Base-by-base conservation (phyloP, 2,888 invertebrate genomes). In the Orthonevra nobilis region DNA sequence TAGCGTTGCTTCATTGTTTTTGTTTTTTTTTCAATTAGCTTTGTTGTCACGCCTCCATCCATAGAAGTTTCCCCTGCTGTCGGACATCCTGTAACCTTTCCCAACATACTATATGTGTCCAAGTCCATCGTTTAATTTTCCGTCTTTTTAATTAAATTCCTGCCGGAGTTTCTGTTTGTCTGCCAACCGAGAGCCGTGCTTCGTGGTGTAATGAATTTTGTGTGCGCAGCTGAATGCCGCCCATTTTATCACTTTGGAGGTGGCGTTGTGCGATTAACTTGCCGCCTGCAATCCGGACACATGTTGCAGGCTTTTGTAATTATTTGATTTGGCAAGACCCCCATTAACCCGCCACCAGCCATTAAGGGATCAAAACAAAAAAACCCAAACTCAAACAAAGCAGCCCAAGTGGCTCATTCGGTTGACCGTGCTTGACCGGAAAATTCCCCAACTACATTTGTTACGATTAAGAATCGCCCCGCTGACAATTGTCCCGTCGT, bases 261-360 rank as follows among this genome's bases (percentile, higher is more conserved):
- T 73, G 66, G 79, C 68, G 46, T 40, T 56, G 44, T 46, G 46
- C 48, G 52, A 72, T 48, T 48, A 52, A n/a, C 56, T 44, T 12
- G 28, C 69, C 34, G 30, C 52, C 56, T 32, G 38, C 46, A 15
- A 23, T 12, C 17, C 14, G 23, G 12, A 70, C 69, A 70, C 70
- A 63, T 70, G 63, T 70, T 68, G 69, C 26, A 23, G 32, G 40
- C 52, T 73, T 79, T 73, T 79, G 73, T 79, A 79, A 79, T 73
- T 79, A 79, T 79, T 79, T 79, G 79, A 73, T 79, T 79, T 79
- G 73, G 66, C 50, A 61, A 54, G 73, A 79, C 73, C 79, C 66
- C 79, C 73, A 79, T 79, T 79, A 79, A 79, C 79, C 79, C 48
- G 60, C 56, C 10, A 17, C 17, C 44, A 26, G 12, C 44, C 10